Base-by-base conservation (phyloP, 2,797 vertebrate species). In the Rhyacichthys aspro region DNA sequence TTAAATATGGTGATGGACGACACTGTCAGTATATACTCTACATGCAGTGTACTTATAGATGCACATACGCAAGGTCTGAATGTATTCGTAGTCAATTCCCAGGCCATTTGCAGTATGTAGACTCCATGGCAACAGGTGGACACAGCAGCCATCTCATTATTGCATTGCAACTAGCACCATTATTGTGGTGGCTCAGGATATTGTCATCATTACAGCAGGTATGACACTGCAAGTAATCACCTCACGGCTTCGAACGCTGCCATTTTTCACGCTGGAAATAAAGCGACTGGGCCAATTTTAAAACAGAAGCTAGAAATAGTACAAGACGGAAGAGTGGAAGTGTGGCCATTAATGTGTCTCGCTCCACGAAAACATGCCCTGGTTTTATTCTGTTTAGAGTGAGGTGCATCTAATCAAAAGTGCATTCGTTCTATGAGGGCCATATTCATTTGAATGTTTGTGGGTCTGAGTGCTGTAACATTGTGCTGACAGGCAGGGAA, bases 381-480 rank as follows among this genome's bases (percentile, higher is more conserved):
- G 65, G 47, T 70, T 78, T 81, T 60, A 52, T 59, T 66, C 47
- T 14, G 47, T 49, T 71, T 64, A 47, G 50, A 74, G 48, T 60
- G 43, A 12, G 43, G 48, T 41, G 49, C 57, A 42, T 41, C 39
- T 43, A 59, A 47, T 49, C 44, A 56, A 43, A 61, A 53, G 17
- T 23, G 4, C 23, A 28, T 28, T 28, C 19, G 2, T 28, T 28
- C 4, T 28, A 28, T 70, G 11, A 50, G 43, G 46, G 53, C 52
- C 70, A 50, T 63, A 67, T 76, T 79, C 67, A 69, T 72, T 78
- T 67, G 23, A 74, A 17, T 59, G 71, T 79, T 76, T 67, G 73
- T 57, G 63, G 48, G 57, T 65, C 65, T 50, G 73, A 70, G 52
- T 50, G 32, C 42, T 39, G 48, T 16, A 8, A 7, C 52, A 69